Evolutionary conservation across 2,113 vertebrate genomes (phyloP).

Genomic region (Petromus typicus): DNA sequence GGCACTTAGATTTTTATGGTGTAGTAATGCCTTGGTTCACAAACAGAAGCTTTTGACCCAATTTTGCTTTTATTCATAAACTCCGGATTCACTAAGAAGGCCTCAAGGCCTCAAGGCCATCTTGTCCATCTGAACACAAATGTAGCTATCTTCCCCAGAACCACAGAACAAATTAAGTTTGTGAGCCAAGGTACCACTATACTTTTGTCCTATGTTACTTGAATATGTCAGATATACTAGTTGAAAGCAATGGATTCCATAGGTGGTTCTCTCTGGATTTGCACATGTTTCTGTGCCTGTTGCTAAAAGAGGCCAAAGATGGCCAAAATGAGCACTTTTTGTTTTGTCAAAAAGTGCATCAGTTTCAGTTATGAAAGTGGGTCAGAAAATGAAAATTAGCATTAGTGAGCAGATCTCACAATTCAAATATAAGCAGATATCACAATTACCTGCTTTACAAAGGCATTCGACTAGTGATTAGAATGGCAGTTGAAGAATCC

Average conservation of each 20-base stretch:
- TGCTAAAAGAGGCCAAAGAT: neutral
- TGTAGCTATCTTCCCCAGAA: too few relatives aligned
- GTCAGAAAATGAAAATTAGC: neutral
- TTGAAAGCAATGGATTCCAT: neutral
- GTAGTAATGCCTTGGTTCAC: too few relatives aligned
- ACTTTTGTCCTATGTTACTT: neutral
- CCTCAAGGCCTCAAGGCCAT: too few relatives aligned
- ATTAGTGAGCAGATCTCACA: neutral
- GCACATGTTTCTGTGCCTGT: neutral
- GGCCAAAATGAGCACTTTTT: neutral
- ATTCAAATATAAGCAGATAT: neutral
- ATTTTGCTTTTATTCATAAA: too few relatives aligned
- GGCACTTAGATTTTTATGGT: neutral
- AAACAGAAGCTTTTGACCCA: too few relatives aligned
- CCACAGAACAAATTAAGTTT: too few relatives aligned
- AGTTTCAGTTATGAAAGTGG: neutral
- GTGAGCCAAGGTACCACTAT: neutral
- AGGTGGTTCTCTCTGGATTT: too few relatives aligned
- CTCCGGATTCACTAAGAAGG: too few relatives aligned
- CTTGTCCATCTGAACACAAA: too few relatives aligned
- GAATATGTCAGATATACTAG: neutral
- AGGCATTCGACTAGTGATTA: neutral
- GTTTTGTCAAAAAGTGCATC: neutral
- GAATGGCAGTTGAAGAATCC: too few relatives aligned
- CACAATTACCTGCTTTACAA: neutral